Conservation (phyloP, 2,113 vertebrate genomes). For the Thomomys bottae region DNA sequence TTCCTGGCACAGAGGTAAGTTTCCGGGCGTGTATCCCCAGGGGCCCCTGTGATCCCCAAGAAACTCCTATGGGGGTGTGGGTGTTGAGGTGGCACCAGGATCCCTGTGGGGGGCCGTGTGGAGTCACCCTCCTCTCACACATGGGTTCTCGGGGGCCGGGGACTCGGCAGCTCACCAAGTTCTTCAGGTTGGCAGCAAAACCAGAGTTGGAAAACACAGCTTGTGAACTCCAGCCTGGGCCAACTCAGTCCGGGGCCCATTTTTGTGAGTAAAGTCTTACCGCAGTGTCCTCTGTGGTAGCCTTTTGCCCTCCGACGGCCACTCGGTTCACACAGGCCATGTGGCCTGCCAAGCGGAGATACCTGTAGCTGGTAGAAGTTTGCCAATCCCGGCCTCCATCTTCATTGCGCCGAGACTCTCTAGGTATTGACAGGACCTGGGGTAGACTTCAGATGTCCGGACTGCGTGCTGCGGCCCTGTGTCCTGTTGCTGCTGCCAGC, state of each 20-base stretch:
- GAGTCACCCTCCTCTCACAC: not conserved
- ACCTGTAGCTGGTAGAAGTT: not conserved
- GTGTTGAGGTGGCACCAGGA: not conserved
- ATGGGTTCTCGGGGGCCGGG: not conserved
- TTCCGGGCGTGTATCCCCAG: rapidly evolving
- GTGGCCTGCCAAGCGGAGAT: not conserved
- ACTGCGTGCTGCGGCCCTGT: not conserved
- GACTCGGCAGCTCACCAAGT: not conserved
- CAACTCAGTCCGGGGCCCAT: not conserved
- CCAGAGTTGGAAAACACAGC: not conserved
- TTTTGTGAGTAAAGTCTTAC: not conserved
- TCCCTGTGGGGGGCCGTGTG: not conserved
- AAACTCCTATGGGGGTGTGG: not conserved
- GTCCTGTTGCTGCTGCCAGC: not conserved
- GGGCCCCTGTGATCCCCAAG: too few species aligned
- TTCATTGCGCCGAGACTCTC: rapidly evolving
- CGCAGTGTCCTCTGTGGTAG: not conserved
- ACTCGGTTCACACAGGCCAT: not conserved
- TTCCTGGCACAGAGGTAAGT: slow-evolving; percentile 58
- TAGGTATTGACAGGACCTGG: not conserved
- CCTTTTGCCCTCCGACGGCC: not conserved
- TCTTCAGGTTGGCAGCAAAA: not conserved
- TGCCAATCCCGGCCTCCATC: rapidly evolving
- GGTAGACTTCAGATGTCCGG: not conserved
- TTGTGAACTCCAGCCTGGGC: not conserved